phyloP scores from a whole-genome alignment of 2,888 invertebrate genomes.

The Dasysyrphus tricinctus region DNA sequence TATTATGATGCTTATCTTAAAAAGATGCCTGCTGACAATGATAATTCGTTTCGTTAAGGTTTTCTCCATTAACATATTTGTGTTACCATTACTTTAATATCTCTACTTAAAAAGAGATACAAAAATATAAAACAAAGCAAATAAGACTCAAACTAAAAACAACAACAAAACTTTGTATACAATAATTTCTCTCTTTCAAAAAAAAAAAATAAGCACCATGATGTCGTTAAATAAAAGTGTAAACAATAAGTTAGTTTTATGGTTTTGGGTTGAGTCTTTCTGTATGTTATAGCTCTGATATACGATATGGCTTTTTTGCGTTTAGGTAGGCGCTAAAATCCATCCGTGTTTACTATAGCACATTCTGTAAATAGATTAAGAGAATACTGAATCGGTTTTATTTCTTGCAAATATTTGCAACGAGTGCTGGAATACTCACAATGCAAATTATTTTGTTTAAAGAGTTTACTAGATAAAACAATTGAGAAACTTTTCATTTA shows the following conservation, averaged over 20 bases:
- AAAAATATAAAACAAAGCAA: neutral
- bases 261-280: neutral
- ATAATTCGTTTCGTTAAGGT: conserved; percentile 15
- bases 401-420: neutral
- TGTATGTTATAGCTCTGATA: neutral
- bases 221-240: conserved; percentile 18
- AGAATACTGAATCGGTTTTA: neutral
- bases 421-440: neutral
- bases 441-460: neutral
- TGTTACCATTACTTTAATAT: conserved; percentile 5
- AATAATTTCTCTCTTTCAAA: neutral
- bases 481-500: neutral
- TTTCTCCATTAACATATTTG: conserved; percentile 19
- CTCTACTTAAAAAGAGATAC: conserved; percentile 1
- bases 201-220: neutral
- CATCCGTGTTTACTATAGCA: neutral
- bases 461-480: neutral
- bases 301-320: neutral
- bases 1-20: conserved; percentile 3
- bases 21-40: conserved; percentile 13
- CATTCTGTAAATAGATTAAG: neutral
- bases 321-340: conserved; percentile 18
- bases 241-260: conserved; percentile 15
- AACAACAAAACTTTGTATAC: conserved; percentile 5
- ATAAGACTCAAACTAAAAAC: neutral